Evolutionary conservation across 1,140 invertebrate species (phyloP).

Genomic region (Trachymyrmex cornetzi): DNA sequence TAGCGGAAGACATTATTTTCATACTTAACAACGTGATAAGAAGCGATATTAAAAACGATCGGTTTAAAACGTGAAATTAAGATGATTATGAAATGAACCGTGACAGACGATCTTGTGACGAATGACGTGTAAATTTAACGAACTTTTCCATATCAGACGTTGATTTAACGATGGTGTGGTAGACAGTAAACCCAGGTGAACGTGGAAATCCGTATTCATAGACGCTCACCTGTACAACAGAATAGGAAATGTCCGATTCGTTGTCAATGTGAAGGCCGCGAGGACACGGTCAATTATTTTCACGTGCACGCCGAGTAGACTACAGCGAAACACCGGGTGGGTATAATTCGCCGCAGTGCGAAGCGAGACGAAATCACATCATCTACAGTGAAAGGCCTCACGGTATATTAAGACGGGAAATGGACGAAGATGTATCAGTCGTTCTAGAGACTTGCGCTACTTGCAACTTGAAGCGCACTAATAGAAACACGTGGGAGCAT

Average conservation of each 20-base stretch:
- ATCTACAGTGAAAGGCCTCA: slow-evolving; percentile 84
- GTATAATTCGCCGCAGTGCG: slow-evolving; percentile 63
- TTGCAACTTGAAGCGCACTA: slow-evolving; percentile 54
- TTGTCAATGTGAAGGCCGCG: slow-evolving; percentile 53
- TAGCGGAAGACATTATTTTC: neutral
- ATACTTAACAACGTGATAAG: neutral
- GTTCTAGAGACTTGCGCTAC: slow-evolving; percentile 74
- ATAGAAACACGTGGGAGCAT: slow-evolving; percentile 73
- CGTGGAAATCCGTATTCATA: slow-evolving; percentile 52
- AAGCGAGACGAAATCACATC: slow-evolving; percentile 78
- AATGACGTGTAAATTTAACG: slow-evolving; percentile 20
- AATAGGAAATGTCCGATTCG: slow-evolving; percentile 64
- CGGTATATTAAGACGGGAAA: slow-evolving; percentile 85
- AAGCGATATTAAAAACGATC: neutral
- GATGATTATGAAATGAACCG: neutral
- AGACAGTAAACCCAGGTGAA: neutral
- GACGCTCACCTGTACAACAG: slow-evolving; percentile 37
- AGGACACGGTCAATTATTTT: slow-evolving; percentile 71
- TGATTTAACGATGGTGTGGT: neutral
- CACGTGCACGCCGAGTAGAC: slow-evolving; percentile 58
- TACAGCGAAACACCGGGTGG: slow-evolving; percentile 66
- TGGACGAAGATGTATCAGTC: slow-evolving; percentile 85
- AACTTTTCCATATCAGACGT: neutral
- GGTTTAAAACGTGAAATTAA: neutral
- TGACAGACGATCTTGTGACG: neutral